Percentiles rank a stretch among this genome's conserved stretches.
These are phyloP conservation scores for Hylaea fasciaria DNA, from an alignment of 2,888 invertebrate species.

Conservation along the genomic window DNA sequence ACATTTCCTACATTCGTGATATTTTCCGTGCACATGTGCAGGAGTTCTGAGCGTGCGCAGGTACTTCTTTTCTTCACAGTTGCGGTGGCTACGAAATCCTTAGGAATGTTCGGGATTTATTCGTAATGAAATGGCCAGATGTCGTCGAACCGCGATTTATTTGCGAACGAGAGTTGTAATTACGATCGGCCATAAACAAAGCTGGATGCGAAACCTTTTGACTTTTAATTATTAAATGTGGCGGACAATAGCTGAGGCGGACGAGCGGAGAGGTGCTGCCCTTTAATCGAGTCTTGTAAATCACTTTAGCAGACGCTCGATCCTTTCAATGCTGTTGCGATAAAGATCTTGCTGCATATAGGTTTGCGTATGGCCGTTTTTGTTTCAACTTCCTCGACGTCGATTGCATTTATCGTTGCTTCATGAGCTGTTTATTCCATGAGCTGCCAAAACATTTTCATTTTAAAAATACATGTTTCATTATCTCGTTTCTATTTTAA, in stretches of 20 bases:
- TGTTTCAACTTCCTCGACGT: slow-evolving; percentile 11
- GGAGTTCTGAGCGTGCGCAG: background rate
- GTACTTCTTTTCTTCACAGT: slow-evolving; percentile 27
- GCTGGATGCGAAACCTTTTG: slow-evolving; percentile 65
- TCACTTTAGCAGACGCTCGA: slow-evolving; percentile 31
- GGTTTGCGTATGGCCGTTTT: background rate
- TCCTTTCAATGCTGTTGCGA: slow-evolving; percentile 37
- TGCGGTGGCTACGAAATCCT: slow-evolving; percentile 32
- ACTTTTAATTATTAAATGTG: slow-evolving; percentile 71
- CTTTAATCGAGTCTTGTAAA: slow-evolving; percentile 69
- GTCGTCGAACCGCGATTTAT: slow-evolving; percentile 63
- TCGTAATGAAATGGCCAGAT: slow-evolving; percentile 50
- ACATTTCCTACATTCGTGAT: slow-evolving; percentile 51
- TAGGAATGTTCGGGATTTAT: slow-evolving; percentile 43
- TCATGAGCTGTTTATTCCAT: slow-evolving; percentile 8
- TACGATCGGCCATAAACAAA: slow-evolving; percentile 66
- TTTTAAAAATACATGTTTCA: background rate
- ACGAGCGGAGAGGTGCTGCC: slow-evolving; percentile 54
- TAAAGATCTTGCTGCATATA: slow-evolving; percentile 34
- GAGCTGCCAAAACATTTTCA: slow-evolving; percentile 1
- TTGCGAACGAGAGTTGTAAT: slow-evolving; percentile 62
- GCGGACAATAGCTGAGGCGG: slow-evolving; percentile 56
- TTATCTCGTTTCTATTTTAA: slow-evolving; percentile 4
- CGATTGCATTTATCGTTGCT: slow-evolving; percentile 3
- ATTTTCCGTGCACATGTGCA: slow-evolving; percentile 36